Conservation (phyloP, 1,140 invertebrate genomes). For the Achroia grisella region DNA sequence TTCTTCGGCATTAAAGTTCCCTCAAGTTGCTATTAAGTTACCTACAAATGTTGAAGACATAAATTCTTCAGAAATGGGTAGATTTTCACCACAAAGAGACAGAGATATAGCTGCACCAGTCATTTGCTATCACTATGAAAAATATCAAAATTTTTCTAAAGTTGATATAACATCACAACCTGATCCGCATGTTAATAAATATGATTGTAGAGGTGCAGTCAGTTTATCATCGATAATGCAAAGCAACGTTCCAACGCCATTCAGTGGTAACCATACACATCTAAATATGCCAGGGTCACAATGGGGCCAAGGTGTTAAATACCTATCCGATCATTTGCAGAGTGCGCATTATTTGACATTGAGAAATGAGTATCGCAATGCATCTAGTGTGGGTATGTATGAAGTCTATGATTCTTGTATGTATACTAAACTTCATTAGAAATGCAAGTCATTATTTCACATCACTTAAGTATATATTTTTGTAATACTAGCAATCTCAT, state of each 20-base stretch:
- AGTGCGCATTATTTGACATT: slow-evolving; percentile 75
- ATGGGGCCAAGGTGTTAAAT: slow-evolving; percentile 80
- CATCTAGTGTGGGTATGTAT: slow-evolving; percentile 43
- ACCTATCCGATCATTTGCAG: slow-evolving; percentile 79
- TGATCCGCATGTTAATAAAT: slow-evolving; percentile 78
- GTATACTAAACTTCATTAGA: too few species aligned
- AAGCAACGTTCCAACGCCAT: slow-evolving; percentile 82
- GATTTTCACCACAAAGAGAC: slow-evolving; percentile 76
- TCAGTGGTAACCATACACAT: slow-evolving; percentile 76
- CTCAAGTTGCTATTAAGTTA: slow-evolving; percentile 54
- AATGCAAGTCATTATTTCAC: too few species aligned
- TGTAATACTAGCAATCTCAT: too few species aligned
- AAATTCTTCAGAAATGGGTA: slow-evolving; percentile 76
- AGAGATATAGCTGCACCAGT: slow-evolving; percentile 77
- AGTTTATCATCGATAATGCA: slow-evolving; percentile 82
- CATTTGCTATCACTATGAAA: slow-evolving; percentile 59
- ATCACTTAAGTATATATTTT: too few species aligned
- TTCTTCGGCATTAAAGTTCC: slow-evolving; percentile 42
- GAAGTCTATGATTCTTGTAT: too few species aligned
- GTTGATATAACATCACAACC: slow-evolving; percentile 57
- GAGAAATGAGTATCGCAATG: slow-evolving; percentile 59
- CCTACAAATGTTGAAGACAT: slow-evolving; percentile 74
- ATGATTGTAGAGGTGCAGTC: slow-evolving; percentile 80
- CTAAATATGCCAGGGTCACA: slow-evolving; percentile 84
- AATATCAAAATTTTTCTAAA: slow-evolving; percentile 22